phyloP scores from a whole-genome alignment of 2,888 invertebrate genomes.

The Ophraella communa region DNA sequence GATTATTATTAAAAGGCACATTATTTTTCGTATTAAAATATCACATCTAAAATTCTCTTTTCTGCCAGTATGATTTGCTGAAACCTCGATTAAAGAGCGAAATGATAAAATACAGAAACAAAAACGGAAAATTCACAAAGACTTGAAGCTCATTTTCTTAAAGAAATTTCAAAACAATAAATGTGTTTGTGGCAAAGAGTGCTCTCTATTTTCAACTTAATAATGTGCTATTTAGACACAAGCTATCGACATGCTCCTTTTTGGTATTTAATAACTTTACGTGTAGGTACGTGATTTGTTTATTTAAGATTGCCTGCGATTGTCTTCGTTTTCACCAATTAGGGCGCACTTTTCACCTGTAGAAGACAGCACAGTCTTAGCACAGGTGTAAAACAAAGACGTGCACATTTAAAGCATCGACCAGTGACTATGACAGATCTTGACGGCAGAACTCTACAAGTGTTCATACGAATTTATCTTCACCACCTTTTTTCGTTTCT shows the following conservation, averaged over 20 bases:
- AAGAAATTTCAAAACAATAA: conserved; percentile 12
- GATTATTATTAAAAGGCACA: too few relatives aligned
- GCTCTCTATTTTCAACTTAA: conserved; percentile 34
- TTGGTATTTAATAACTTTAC: conserved; percentile 32
- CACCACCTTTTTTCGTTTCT: too few relatives aligned
- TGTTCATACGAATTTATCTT: too few relatives aligned
- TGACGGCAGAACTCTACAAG: too few relatives aligned
- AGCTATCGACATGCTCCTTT: conserved; percentile 45
- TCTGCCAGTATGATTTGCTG: conserved; percentile 2
- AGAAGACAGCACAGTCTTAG: conserved; percentile 64
- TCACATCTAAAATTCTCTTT: too few relatives aligned
- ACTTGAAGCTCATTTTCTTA: conserved; percentile 8
- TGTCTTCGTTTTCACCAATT: conserved; percentile 77
- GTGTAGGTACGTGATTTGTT: conserved; percentile 4
- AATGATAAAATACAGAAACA: too few relatives aligned
- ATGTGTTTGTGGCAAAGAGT: conserved; percentile 34
- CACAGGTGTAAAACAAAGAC: conserved; percentile 50
- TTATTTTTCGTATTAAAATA: too few relatives aligned
- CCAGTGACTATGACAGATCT: conserved; percentile 17
- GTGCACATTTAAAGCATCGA: conserved; percentile 37
- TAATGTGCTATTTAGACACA: conserved; percentile 33
- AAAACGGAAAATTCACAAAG: conserved; percentile 1
- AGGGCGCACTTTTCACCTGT: conserved; percentile 84
- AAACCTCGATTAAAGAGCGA: not conserved
- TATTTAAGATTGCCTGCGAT: conserved; percentile 54